These are phyloP conservation scores for Prionailurus viverrinus DNA, from an alignment of 2,113 vertebrate species.

Conservation along the genomic window DNA sequence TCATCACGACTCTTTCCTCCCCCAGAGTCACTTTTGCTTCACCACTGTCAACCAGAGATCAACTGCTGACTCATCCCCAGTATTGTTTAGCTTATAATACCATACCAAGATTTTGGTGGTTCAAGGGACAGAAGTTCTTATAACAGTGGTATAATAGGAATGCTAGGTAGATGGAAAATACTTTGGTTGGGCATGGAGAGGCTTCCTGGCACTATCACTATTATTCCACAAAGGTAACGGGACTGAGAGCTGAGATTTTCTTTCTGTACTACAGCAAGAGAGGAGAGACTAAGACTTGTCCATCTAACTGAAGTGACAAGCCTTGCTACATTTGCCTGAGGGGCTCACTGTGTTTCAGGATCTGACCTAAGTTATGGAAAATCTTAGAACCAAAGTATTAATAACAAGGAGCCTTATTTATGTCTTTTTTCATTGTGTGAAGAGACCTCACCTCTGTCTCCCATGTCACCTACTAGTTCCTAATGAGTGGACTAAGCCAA, in stretches of 20 bases:
- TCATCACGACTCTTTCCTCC: neutral
- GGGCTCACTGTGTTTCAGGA: neutral
- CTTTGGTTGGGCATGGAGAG: neutral
- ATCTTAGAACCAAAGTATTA: neutral
- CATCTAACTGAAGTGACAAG: neutral
- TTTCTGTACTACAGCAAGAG: neutral
- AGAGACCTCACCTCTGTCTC: neutral
- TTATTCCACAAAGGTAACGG: neutral
- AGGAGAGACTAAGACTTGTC: neutral
- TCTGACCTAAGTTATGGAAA: constrained; percentile 40
- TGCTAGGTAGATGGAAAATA: neutral
- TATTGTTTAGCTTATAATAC: neutral
- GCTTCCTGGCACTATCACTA: neutral
- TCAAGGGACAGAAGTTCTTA: neutral
- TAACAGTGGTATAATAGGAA: neutral
- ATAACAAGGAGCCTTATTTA: neutral
- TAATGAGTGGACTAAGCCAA: constrained; percentile 12
- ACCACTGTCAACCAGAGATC: neutral
- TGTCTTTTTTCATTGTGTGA: neutral
- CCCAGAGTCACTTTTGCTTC: neutral
- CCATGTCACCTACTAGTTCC: neutral
- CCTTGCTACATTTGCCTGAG: neutral
- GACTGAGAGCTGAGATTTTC: neutral
- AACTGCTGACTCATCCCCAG: neutral
- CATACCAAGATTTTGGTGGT: neutral